A percentile compares a stretch with the other conserved stretches of the same genome.
These are phyloP conservation scores for Florisuga fusca DNA, from an alignment of 2,797 vertebrate species.

Conservation along the genomic window DNA sequence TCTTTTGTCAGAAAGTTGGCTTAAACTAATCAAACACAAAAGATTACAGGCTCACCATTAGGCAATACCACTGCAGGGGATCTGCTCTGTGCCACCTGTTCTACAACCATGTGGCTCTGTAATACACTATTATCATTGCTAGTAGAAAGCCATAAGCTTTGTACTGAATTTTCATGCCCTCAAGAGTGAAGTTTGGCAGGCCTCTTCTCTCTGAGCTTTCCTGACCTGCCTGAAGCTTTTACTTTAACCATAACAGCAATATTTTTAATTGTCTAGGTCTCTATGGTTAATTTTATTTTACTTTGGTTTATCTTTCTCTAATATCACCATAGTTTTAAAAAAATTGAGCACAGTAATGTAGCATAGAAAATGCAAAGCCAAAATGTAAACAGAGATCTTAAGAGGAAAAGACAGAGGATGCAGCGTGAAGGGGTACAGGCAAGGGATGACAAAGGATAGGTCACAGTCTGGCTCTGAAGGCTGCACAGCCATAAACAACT, in stretches of 20 bases:
- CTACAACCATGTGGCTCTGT: background rate
- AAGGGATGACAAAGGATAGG: background rate
- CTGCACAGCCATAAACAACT: background rate
- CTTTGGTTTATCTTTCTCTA: background rate
- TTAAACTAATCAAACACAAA: conserved; percentile 39
- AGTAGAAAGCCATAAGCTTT: background rate
- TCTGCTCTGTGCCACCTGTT: conserved; percentile 14
- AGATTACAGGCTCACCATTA: background rate
- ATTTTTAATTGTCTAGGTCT: background rate
- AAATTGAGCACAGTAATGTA: background rate
- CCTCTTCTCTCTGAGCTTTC: background rate
- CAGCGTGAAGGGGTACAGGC: background rate
- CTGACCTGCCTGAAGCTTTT: background rate
- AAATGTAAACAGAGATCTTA: background rate
- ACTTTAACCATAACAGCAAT: background rate
- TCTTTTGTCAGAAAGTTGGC: conserved; percentile 34
- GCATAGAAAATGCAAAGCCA: background rate
- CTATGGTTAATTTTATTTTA: background rate
- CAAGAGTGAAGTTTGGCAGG: background rate
- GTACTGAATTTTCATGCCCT: background rate
- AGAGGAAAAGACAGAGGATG: background rate
- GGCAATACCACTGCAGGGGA: background rate
- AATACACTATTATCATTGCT: background rate
- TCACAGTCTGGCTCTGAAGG: background rate
- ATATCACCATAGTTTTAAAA: background rate